Conservation (phyloP, 2,797 vertebrate species). For the Cyprinodon diabolis region DNA sequence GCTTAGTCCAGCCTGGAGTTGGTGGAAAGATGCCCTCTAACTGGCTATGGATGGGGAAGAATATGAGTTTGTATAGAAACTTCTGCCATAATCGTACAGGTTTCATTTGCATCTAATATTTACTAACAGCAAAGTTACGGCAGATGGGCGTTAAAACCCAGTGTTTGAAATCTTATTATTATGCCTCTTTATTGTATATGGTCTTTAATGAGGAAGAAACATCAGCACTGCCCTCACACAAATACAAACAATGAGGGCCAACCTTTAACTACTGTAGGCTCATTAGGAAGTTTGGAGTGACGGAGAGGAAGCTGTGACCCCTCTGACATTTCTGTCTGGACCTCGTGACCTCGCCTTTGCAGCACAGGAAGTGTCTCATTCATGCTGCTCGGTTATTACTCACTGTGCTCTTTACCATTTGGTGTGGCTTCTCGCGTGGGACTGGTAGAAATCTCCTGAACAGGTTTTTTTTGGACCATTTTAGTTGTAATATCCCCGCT, state of each 20-base stretch:
- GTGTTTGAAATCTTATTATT: constrained; percentile 1
- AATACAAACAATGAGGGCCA: constrained; percentile 52
- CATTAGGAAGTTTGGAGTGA: constrained; percentile 52
- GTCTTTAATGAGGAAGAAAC: no score
- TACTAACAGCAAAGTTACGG: background rate
- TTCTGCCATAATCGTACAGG: constrained; percentile 50
- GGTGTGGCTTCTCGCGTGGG: constrained; percentile 2
- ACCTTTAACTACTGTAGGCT: constrained; percentile 32
- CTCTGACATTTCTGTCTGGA: constrained; percentile 56
- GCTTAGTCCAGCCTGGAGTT: constrained; percentile 37
- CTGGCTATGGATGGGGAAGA: constrained; percentile 24
- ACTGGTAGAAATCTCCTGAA: background rate
- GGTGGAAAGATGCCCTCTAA: constrained; percentile 36
- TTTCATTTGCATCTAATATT: constrained; percentile 5
- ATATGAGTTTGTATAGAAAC: constrained; percentile 42
- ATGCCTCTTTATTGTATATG: background rate
- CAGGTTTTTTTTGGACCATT: constrained; percentile 2
- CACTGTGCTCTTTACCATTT: constrained; percentile 46
- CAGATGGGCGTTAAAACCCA: background rate
- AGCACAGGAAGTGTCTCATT: constrained; percentile 71
- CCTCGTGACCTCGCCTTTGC: constrained; percentile 54
- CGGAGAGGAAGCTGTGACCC: constrained; percentile 60
- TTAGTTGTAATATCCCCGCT: background rate
- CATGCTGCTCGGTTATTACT: constrained; percentile 49
- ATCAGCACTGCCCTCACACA: no score